Base-by-base conservation (phyloP, 1,140 invertebrate genomes). In the Lamellibrachia luymesi region DNA sequence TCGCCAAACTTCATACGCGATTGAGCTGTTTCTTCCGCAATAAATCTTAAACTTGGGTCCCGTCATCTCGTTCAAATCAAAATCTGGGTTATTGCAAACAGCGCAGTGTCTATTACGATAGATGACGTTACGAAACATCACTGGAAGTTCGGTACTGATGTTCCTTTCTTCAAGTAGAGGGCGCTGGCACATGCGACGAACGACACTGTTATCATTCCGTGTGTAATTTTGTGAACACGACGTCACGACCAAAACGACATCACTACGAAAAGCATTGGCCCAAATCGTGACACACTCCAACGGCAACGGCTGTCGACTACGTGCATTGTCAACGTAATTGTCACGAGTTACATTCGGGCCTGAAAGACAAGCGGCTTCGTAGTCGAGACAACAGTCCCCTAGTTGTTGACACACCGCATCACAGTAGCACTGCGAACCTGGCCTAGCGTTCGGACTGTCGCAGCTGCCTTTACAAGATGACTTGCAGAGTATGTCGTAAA, bases 371-470 rank as follows among this genome's bases (percentile, higher is more conserved):
- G 91, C n/a, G 25, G 51, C 91, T 51, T 50, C 51, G 91, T 91
- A 91, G 1, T 91, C 91, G 27, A 50, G 91, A 25, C 91, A 91
- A n/a, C 91, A 91, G 1, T 91, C 91, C 0, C 91, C 91, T 17
- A 50, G 5, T 50, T 13, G 91, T 17, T 50, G 91, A 27, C 91
- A 91, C n/a, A n/a, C 91, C n/a, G 91, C 91, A n/a, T 91, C 91
- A 91, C 91, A 91, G 91, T 50, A 91, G 51, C 91, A 91, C 4
- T 51, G 49, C 4, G 49, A 50, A 6, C 10, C 49, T 51, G 91
- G 49, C 13, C 10, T 17, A 51, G 91, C 2, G 5, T 17, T 91
- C 49, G 49, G n/a, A 51, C 91, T 51, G n/a, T 1, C 13, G 22
- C 91, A 91, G 91, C 10, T 50, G 51, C 91, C 91, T 4, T 4